phyloP scores from a whole-genome alignment of 37 sponge, comb jelly and placozoan species.

The Halisarca cf. caerulea region DNA sequence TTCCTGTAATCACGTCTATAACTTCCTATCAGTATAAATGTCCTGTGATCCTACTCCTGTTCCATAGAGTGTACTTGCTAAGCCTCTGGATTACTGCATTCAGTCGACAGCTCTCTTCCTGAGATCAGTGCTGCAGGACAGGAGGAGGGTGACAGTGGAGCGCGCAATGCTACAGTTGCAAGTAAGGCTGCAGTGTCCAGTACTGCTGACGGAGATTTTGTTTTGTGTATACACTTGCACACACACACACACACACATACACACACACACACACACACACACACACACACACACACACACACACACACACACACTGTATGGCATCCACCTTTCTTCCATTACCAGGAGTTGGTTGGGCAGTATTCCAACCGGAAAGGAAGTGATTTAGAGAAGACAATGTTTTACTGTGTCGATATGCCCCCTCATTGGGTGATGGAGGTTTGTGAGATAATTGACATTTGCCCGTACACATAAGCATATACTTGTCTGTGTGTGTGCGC shows the following conservation, averaged over 20 bases:
- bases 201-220: too few relatives aligned
- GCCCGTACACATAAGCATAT: too few relatives aligned
- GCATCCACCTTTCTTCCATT: not conserved
- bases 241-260: too few relatives aligned
- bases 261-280: too few relatives aligned
- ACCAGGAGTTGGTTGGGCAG: constrained; percentile 3
- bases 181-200: not conserved
- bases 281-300: too few relatives aligned
- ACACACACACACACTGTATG: not conserved
- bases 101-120: constrained; percentile 56
- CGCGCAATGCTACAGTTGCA: constrained; percentile 82
- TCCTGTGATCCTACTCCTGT: not conserved
- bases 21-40: not conserved
- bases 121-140: constrained; percentile 43
- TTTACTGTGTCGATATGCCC: constrained; percentile 57
- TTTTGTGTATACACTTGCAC: too few relatives aligned
- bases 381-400: constrained; percentile 19
- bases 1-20: too few relatives aligned
- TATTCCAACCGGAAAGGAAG: not conserved
- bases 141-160: constrained; percentile 46
- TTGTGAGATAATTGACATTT: not conserved
- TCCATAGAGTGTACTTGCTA: constrained; percentile 46
- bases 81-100: constrained; percentile 67
- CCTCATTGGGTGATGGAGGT: constrained; percentile 77
- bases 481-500: not conserved